Conservation (phyloP, 2,888 invertebrate genomes). For the Apomyelois bistriatella region DNA sequence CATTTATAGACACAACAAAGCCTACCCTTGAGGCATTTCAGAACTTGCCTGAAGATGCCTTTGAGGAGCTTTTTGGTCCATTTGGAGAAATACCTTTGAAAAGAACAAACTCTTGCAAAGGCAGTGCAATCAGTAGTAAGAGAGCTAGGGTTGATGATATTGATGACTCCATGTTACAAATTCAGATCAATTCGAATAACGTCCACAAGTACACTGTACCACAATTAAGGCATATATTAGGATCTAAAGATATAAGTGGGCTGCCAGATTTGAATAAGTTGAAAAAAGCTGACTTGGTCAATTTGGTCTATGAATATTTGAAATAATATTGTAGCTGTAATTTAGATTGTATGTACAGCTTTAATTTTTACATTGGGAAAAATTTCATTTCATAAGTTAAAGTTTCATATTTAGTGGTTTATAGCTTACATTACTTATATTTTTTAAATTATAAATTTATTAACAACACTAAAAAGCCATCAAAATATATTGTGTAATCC, state of each 20-base stretch:
- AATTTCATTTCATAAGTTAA: too few relatives aligned
- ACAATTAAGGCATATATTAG: slow-evolving; percentile 57
- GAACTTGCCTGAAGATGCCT: slow-evolving; percentile 54
- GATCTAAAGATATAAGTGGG: slow-evolving; percentile 39
- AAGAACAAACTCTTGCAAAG: slow-evolving; percentile 30
- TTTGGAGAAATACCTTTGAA: slow-evolving; percentile 48
- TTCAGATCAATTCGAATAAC: slow-evolving; percentile 38
- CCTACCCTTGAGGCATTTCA: slow-evolving; percentile 42
- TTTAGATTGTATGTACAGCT: slow-evolving; percentile 6
- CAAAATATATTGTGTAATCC: too few relatives aligned
- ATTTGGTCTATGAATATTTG: slow-evolving; percentile 54
- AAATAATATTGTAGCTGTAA: slow-evolving; percentile 16
- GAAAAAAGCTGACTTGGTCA: slow-evolving; percentile 58
- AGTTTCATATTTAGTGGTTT: too few relatives aligned
- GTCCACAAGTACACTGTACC: slow-evolving; percentile 51
- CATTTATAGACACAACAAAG: slow-evolving; percentile 77
- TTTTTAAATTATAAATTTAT: too few relatives aligned
- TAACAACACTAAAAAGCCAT: too few relatives aligned
- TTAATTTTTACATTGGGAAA: background rate
- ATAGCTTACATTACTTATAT: too few relatives aligned
- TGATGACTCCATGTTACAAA: slow-evolving; percentile 47
- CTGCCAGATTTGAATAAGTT: slow-evolving; percentile 51
- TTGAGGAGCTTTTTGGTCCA: slow-evolving; percentile 66
- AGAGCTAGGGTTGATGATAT: slow-evolving; percentile 41
- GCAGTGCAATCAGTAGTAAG: slow-evolving; percentile 31